Evolutionary conservation across 92 coral and sea anemone genomes (phyloP).

Genomic region (Meandrina meandrites): DNA sequence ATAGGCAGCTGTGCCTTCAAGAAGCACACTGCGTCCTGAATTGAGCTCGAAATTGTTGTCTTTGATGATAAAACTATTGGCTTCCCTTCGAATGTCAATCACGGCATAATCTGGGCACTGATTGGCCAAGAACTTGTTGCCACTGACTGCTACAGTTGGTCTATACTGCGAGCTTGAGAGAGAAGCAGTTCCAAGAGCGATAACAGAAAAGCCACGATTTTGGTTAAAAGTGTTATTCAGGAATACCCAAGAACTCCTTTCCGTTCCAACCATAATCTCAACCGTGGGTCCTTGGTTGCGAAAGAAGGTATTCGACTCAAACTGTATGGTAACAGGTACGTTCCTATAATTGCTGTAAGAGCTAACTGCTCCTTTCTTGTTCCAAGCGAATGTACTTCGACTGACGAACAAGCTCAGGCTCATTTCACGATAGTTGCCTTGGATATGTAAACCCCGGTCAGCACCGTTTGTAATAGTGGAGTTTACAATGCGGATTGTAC

Average conservation of each 20-base stretch:
- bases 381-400: slow-evolving; percentile 46
- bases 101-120: slow-evolving; percentile 50
- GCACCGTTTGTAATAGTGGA: slow-evolving; percentile 51
- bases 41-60: slow-evolving; percentile 49
- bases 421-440: slow-evolving; percentile 24
- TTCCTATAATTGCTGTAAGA: slow-evolving; percentile 5
- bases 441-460: slow-evolving; percentile 38
- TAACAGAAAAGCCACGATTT: slow-evolving; percentile 36
- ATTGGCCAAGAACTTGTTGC: slow-evolving; percentile 48
- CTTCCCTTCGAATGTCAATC: slow-evolving; percentile 23
- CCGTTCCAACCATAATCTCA: background rate
- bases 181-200: background rate
- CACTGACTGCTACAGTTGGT: slow-evolving; percentile 7
- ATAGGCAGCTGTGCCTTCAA: slow-evolving; percentile 27
- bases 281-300: slow-evolving; percentile 52
- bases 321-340: background rate
- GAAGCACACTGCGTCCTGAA: slow-evolving; percentile 31
- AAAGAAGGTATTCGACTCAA: slow-evolving; percentile 29
- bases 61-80: slow-evolving; percentile 10
- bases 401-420: slow-evolving; percentile 2
- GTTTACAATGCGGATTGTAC: slow-evolving; percentile 38
- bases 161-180: background rate
- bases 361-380: slow-evolving; percentile 42
- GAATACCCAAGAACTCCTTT: slow-evolving; percentile 18
- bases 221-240: slow-evolving; percentile 37